Evolutionary conservation across 2,113 vertebrate species (phyloP).

Genomic region (Pavo muticus): DNA sequence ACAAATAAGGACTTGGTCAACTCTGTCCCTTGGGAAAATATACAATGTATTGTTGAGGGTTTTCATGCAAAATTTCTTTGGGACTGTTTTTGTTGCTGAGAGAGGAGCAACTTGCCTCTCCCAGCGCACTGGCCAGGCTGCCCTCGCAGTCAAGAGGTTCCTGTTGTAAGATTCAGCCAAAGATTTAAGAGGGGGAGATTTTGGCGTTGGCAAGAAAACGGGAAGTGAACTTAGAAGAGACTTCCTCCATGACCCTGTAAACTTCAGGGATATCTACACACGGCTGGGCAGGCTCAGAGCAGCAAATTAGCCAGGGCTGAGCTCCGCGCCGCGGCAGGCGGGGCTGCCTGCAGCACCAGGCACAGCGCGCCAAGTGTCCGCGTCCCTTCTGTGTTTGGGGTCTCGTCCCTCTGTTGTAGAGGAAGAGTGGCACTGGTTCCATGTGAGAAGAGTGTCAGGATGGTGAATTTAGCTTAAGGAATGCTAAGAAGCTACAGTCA

Average conservation of each 20-base stretch:
- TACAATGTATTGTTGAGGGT: not conserved
- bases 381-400: not conserved
- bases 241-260: conserved; percentile 49
- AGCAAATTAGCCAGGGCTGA: not conserved
- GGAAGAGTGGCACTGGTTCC: not conserved
- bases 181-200: conserved; percentile 13
- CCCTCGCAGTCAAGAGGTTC: not conserved
- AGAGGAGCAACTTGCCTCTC: not conserved
- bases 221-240: conserved; percentile 56
- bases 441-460: not conserved
- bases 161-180: conserved; percentile 9
- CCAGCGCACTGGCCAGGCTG: not conserved
- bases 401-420: rapidly evolving
- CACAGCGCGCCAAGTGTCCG: rapidly evolving
- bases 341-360: not conserved
- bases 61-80: not conserved
- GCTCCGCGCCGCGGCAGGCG: not conserved
- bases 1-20: not conserved
- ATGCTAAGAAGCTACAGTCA: not conserved
- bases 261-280: not conserved
- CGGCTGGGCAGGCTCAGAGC: not conserved
- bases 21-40: not conserved
- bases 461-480: not conserved
- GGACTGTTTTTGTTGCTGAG: not conserved
- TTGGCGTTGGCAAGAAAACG: not conserved